Evolutionary conservation across 2,797 vertebrate species (phyloP), one percentile per base, ranked within the genome.

Genomic region (Crax fasciolata): DNA sequence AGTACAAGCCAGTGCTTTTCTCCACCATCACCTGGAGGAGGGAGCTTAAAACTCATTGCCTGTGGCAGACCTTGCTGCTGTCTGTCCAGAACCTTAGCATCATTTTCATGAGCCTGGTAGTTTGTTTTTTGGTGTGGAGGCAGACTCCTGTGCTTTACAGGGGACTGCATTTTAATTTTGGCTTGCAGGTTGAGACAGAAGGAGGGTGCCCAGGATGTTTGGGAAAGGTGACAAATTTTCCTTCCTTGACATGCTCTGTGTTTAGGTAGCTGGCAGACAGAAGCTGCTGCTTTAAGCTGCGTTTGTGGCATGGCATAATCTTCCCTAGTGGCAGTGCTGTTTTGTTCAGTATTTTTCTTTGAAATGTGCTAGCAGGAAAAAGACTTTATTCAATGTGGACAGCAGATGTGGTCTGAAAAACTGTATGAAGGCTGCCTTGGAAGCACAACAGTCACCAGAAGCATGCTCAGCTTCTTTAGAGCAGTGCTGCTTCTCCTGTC

Each of bases 391-490:
- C 9, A 48, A 20, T 1, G 1, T 70, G 59, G 86, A 25, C 35
- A 86, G n/a, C 71, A 90, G 59, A 23, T 63, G 77, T 41, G 8
- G 6, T 57, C 79, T 87, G 67, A 62, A 79, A 73, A 43, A 41
- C 39, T 24, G 8, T 54, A 28, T 30, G 24, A 48, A 84, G 67
- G 46, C 49, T 76, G 21, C 46, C 7, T 8, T 92, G 32, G 38
- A 89, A 87, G 51, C 0, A 0, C 0, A 3, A 30, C 1, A 2
- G 39, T 74, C 0, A 1, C n/a, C 24, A 38, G 44, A 28, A 76
- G 11, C 41, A 25, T 13, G 7, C 35, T 10, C 41, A 43, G 30
- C 65, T 67, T 70, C 52, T 68, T n/a, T 30, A 19, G 58, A 89
- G 68, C 39, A 16, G 6, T 13, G 10, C 16, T 67, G 15, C 21